Base-by-base conservation (phyloP, 2,113 vertebrate genomes). In the Phylloscopus trochiloides region DNA sequence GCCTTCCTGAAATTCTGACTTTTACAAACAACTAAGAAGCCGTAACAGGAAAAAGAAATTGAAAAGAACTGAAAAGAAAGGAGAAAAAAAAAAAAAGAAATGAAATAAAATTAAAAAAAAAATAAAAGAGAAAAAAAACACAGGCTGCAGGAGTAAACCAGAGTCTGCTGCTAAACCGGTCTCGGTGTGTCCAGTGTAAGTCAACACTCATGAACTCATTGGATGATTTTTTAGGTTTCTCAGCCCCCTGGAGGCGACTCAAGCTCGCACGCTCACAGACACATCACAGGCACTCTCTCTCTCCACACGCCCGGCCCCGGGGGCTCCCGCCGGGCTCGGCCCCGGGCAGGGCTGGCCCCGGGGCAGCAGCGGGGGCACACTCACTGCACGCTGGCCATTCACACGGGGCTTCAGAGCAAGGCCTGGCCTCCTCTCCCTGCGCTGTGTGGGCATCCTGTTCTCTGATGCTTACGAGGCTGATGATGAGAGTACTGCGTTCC, bases 101-200 rank as follows among this genome's bases (percentile, higher is more conserved):
- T 84, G 96, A 65, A 45, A n/a, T 3, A 42, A 92, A 45, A 94
- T 58, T 67, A 47, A 98, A 78, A 94, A 98, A 98, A 97, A 98
- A 2, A 43, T 7, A 7, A 17, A 31, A 15, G 2, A 5, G 31
- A 32, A 40, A 55, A 86, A 96, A 82, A 88, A 96, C 98, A 99
- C 98, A 98, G 98, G 98, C 99, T 98, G 98, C 98, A 98, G 98
- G 98, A 98, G 98, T 96, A 98, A 98, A 99, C 97, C 98, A 98
- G 98, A 98, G 98, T 98, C 98, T 98, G 98, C 98, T 98, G 98
- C 98, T 98, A 98, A 98, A 98, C 98, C 96, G 98, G 97, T 98
- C 98, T 98, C 96, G n/a, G 83, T 97, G 96, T 98, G 98, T 99
- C 99, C 99, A 99, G 99, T 99, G 99, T 99, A 98, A 98, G 98